Conservation (phyloP, 2,113 vertebrate genomes). For the Onychostruthus taczanowskii region DNA sequence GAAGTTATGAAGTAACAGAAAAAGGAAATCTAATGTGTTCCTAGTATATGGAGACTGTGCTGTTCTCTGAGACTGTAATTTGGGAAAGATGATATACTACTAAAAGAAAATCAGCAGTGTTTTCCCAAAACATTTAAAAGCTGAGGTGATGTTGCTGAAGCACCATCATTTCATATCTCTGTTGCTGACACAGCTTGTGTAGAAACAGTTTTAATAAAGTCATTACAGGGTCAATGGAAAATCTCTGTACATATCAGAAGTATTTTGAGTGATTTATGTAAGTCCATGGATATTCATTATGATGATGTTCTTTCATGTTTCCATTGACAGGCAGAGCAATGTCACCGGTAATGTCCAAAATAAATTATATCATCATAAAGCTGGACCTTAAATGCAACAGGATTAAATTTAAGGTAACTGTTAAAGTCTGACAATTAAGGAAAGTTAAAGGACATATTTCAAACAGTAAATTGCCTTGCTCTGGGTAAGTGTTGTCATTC, state of each 20-base stretch:
- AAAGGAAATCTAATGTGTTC: not conserved
- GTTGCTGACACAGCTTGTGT: conserved; percentile 35
- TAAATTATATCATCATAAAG: conserved; percentile 39
- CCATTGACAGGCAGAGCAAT: conserved; percentile 44
- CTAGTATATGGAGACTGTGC: not conserved
- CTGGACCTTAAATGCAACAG: conserved; percentile 10
- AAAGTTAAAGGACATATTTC: conserved; percentile 36
- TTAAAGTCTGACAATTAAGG: conserved; percentile 35
- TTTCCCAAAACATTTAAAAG: conserved; percentile 3
- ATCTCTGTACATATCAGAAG: not conserved
- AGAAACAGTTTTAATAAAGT: conserved; percentile 55
- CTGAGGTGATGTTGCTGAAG: not conserved
- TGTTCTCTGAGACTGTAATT: not conserved
- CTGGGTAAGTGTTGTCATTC: not conserved
- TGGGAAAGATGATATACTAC: not conserved
- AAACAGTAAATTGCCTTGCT: not conserved
- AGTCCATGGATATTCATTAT: conserved; percentile 22
- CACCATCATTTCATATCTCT: not conserved
- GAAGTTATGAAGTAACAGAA: not conserved
- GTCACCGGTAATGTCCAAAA: conserved; percentile 35
- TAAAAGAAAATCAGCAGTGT: not conserved
- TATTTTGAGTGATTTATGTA: conserved; percentile 42
- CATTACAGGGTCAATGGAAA: conserved; percentile 60
- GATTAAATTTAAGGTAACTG: conserved; percentile 39
- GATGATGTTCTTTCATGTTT: conserved; percentile 27